Percentiles rank a stretch among this genome's conserved stretches.
Conservation (phyloP, 2,113 vertebrate genomes). For the Cromileptes altivelis region DNA sequence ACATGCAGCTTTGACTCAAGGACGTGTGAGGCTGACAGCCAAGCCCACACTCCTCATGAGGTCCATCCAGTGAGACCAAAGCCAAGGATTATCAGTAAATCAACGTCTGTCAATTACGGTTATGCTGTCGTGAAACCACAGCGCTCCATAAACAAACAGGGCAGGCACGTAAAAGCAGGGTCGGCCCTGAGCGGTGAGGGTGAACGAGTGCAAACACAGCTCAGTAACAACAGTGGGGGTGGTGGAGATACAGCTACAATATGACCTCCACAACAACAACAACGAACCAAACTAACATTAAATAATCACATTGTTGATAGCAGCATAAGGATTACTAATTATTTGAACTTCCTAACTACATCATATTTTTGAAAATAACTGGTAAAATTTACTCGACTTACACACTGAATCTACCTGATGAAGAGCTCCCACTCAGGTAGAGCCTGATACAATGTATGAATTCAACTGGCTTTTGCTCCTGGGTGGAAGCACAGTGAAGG, state of each 20-base stretch:
- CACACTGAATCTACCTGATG: neutral
- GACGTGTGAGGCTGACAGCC: slow-evolving; percentile 63
- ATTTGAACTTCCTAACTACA: neutral
- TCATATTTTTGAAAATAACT: neutral
- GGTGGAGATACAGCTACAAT: neutral
- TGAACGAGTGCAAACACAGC: slow-evolving; percentile 7
- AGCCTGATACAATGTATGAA: neutral
- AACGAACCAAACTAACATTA: neutral
- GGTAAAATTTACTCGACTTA: neutral
- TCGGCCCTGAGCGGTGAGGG: slow-evolving; percentile 30
- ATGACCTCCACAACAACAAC: neutral
- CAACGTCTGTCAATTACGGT: slow-evolving; percentile 62
- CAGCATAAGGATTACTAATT: neutral
- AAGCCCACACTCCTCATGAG: slow-evolving; percentile 38
- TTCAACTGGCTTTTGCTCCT: neutral
- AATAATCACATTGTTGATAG: neutral
- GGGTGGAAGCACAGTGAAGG: neutral
- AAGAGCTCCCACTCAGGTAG: neutral
- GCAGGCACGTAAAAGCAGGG: slow-evolving; percentile 22
- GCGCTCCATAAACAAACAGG: slow-evolving; percentile 57
- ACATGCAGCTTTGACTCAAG: slow-evolving; percentile 71
- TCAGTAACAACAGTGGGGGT: neutral
- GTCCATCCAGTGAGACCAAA: slow-evolving; percentile 52
- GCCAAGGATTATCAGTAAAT: slow-evolving; percentile 74
- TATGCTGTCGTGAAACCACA: slow-evolving; percentile 36